Evolutionary conservation across 2,888 invertebrate genomes (phyloP).

Genomic region (Hipparchia semele): DNA sequence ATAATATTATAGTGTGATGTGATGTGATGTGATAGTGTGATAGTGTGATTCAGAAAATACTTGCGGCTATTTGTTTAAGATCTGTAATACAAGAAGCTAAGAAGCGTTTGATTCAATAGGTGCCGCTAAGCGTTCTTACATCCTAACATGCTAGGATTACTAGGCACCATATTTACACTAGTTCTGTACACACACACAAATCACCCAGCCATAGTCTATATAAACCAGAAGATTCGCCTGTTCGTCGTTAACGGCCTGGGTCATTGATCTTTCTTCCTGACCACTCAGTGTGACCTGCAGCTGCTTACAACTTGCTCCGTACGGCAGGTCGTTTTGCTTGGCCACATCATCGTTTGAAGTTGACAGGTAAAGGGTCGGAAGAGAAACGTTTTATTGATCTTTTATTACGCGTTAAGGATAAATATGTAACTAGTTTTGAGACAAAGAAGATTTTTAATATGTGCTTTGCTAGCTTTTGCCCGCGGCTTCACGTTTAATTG

Average conservation of each 20-base stretch:
- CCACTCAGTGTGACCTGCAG: constrained; percentile 5
- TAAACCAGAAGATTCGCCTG: constrained; percentile 25
- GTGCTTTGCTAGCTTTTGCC: too few species aligned
- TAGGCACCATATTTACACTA: constrained; percentile 5
- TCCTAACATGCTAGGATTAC: too few species aligned
- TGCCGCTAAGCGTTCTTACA: too few species aligned
- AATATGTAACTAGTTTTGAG: constrained; percentile 13
- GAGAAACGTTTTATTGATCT: constrained; percentile 28
- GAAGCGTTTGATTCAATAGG: too few species aligned
- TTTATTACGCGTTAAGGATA: constrained; percentile 20
- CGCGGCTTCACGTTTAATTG: too few species aligned
- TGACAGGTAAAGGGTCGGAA: constrained; percentile 30
- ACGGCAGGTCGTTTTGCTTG: constrained; percentile 4
- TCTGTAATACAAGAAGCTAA: too few species aligned
- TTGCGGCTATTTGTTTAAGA: too few species aligned
- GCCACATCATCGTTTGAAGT: constrained; percentile 18
- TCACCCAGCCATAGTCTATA: constrained; percentile 18
- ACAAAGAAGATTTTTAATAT: neutral
- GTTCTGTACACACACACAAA: constrained; percentile 16
- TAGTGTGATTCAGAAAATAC: too few species aligned
- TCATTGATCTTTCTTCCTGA: constrained; percentile 13
- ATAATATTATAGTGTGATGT: too few species aligned
- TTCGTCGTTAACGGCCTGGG: constrained; percentile 19
- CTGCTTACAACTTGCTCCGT: neutral
- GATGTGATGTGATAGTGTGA: too few species aligned